phyloP scores from a whole-genome alignment of 1,140 invertebrate species.

The Branchinecta lynchi region DNA sequence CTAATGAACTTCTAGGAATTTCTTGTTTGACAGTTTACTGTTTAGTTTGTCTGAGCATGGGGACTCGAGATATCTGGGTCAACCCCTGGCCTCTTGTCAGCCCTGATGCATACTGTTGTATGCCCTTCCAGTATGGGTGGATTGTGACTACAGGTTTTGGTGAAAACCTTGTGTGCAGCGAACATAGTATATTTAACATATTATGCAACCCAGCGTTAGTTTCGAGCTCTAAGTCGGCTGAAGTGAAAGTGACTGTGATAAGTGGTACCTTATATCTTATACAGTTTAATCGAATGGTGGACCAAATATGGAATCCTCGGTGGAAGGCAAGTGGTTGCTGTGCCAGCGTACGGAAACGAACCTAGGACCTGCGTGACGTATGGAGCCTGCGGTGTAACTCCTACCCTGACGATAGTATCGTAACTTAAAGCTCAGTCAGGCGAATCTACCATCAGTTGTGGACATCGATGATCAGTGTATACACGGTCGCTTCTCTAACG shows the following conservation, averaged over 20 bases:
- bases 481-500: too few species aligned
- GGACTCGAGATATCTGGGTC: background rate
- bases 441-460: background rate
- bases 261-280: too few species aligned
- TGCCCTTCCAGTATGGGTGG: background rate
- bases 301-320: too few species aligned
- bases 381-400: background rate
- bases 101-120: constrained; percentile 9
- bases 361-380: too few species aligned
- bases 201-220: too few species aligned
- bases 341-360: too few species aligned
- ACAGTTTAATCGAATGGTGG: too few species aligned
- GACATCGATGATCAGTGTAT: too few species aligned
- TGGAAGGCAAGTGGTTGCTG: too few species aligned
- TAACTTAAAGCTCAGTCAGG: background rate
- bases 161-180: constrained; percentile 6
- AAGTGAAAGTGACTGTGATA: too few species aligned
- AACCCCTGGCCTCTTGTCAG: background rate
- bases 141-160: constrained; percentile 5
- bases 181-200: background rate
- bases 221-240: too few species aligned
- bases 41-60: background rate
- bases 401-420: background rate
- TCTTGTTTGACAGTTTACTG: background rate
- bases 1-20: constrained; percentile 6